phyloP scores from a whole-genome alignment of 2,888 invertebrate genomes.

The Meliscaeva auricollis region DNA sequence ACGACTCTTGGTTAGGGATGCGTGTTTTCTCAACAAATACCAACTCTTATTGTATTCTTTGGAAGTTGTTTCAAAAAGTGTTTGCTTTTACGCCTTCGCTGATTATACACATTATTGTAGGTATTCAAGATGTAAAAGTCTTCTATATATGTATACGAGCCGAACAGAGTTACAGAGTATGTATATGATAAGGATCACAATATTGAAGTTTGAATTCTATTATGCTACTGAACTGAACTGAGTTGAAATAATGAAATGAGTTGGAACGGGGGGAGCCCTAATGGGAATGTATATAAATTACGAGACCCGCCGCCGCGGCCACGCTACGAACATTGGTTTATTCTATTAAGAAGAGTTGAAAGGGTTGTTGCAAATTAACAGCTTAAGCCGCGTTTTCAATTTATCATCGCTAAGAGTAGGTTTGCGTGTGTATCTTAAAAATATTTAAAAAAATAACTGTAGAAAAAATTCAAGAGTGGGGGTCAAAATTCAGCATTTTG shows the following conservation, averaged over 20 bases:
- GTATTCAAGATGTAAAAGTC: constrained; percentile 31
- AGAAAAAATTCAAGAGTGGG: neutral
- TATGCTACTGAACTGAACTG: neutral
- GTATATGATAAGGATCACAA: constrained; percentile 20
- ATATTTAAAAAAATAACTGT: neutral
- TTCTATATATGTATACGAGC: neutral
- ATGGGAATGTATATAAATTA: constrained; percentile 10
- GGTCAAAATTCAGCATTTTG: neutral
- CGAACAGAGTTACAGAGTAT: neutral
- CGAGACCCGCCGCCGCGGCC: neutral
- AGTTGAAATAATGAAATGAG: too few species aligned
- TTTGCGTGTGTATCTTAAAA: constrained; percentile 7
- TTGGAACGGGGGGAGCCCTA: neutral
- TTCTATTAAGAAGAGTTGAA: constrained; percentile 6
- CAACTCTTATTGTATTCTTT: constrained; percentile 4
- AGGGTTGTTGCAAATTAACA: constrained; percentile 21
- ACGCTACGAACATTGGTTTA: constrained; percentile 14
- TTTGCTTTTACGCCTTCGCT: constrained; percentile 32
- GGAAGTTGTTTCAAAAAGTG: constrained; percentile 20
- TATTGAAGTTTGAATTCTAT: constrained; percentile 30
- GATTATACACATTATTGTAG: constrained; percentile 28
- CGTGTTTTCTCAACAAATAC: constrained; percentile 16
- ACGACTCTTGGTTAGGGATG: constrained; percentile 5
- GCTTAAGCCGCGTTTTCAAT: constrained; percentile 19
- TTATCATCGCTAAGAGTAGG: constrained; percentile 12